Base-by-base conservation (phyloP, 2,113 vertebrate species). In the Channa maculata region DNA sequence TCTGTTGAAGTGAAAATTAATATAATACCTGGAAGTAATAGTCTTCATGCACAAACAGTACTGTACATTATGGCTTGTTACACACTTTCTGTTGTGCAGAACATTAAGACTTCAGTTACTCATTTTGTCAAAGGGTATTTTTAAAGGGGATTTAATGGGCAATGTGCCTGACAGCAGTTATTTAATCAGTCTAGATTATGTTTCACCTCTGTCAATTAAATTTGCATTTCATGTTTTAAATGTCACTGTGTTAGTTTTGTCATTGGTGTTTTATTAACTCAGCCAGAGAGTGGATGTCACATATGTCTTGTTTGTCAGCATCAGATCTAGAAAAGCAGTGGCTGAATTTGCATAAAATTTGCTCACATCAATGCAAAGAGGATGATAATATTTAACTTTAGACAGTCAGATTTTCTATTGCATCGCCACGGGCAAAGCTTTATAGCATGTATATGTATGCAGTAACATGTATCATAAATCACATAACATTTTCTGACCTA, bases 91-190 rank as follows among this genome's bases (percentile, higher is more conserved):
- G 4, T 41, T 43, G 8, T 65, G 52, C 52, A 49, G 43, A 55
- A 65, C 37, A 44, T 13, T 44, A 4, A 53, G 46, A 48, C 55
- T 44, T 57, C 24, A 51, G 44, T 62, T 0, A 2, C 10, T 54
- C 34, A 34, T 36, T 44, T 46, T 5, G 5, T 72, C 41, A 44
- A 6, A 2, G 5, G 6, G 48, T 61, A 14, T 60, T 66, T 65
- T 51, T 61, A 54, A 53, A 55, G 36, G n/a, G 1, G 44, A 71
- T 43, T 46, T 13, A 44, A 67, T 49, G 13, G 46, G 41, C n/a
- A 33, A 66, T 66, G 60, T 63, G 33, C 52, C 53, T 70, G 48
- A 60, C 59, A 70, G 60, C n/a, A 75, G 71, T 54, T 76, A 65
- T 76, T 55, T 71, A 75, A 53, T 55, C 58, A 39, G 43, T 24